Percentiles rank a stretch among this genome's conserved stretches.
These are phyloP conservation scores for Menura novaehollandiae DNA, from an alignment of 2,113 vertebrate species.

Conservation along the genomic window DNA sequence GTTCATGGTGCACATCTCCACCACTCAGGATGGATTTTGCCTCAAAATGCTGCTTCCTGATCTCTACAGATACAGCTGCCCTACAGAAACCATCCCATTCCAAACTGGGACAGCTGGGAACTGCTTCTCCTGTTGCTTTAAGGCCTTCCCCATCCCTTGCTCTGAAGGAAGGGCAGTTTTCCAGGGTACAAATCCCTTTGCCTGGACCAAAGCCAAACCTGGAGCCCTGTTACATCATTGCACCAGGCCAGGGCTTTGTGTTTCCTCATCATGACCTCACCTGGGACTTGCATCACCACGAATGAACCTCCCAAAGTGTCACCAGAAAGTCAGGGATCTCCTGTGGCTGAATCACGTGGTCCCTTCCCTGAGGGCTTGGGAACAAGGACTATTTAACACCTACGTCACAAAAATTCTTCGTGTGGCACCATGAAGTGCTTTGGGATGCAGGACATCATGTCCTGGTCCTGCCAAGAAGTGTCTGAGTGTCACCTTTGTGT, in stretches of 20 bases:
- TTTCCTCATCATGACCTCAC: neutral
- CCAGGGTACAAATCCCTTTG: neutral
- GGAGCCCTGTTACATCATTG: neutral
- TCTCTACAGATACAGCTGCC: accelerated
- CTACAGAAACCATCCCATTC: neutral
- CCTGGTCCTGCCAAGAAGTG: neutral
- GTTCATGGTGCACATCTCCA: neutral
- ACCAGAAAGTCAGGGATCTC: neutral
- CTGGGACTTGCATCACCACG: neutral
- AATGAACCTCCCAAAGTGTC: neutral
- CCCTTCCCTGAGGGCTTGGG: neutral
- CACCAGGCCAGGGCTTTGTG: neutral
- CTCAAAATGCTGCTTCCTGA: accelerated
- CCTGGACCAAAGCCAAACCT: neutral
- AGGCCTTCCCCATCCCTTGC: neutral
- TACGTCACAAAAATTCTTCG: neutral
- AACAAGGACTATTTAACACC: neutral
- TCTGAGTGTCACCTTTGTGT: neutral
- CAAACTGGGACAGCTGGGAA: neutral
- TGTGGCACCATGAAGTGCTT: neutral
- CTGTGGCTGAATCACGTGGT: neutral
- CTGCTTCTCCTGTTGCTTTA: neutral
- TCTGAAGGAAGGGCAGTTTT: neutral
- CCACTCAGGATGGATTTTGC: neutral
- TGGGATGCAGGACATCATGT: neutral